Evolutionary conservation across 2,888 invertebrate genomes (phyloP), one percentile per base, ranked within the genome.

Genomic region (Corbicula japonica): DNA sequence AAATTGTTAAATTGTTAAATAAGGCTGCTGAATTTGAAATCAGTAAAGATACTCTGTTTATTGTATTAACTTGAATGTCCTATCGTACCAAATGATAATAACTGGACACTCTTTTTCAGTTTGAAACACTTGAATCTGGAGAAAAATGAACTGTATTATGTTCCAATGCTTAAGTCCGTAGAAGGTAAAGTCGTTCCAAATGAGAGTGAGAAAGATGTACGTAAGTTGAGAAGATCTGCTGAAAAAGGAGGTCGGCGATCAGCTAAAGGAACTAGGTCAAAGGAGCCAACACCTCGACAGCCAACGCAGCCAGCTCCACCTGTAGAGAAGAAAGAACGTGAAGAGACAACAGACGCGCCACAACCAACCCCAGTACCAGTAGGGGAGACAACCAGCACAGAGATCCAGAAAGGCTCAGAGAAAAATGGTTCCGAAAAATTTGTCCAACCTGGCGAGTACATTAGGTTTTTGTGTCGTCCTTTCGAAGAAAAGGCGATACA

Each of bases 151-250:
- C 85, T 93, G 18, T 89, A 85, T 63, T 88, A 88, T 65, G 89
- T 93, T 8, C 93, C 93, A 15, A 92, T 92, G 79, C 83, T 93
- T 62, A 89, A 90, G 71, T 88, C 90, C 26, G 87, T 91, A 2
- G 91, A 91, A 72, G 92, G 92, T 0, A 82, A 86, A 30, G 89
- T 91, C 35, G 79, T 91, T 23, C 88, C 89, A 3, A 87, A 88
- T 48, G 88, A 89, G 2, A 81, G 80, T 58, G 81, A 85, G 62
- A 84, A 80, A 52, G 81, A 83, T 50, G 61, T 65, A 18, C 58
- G 72, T 44, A 78, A 73, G 50, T 71, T 80, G 10, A 62, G 74
- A 48, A 70, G 78, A 50, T 84, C 81, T 12, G 85, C 78, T 15
- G 77, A 76, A 60, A 87, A 83, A 50, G 80, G 80, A 15, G 84